Conservation (phyloP, 2,797 vertebrate genomes). For the Okamejei kenojei region DNA sequence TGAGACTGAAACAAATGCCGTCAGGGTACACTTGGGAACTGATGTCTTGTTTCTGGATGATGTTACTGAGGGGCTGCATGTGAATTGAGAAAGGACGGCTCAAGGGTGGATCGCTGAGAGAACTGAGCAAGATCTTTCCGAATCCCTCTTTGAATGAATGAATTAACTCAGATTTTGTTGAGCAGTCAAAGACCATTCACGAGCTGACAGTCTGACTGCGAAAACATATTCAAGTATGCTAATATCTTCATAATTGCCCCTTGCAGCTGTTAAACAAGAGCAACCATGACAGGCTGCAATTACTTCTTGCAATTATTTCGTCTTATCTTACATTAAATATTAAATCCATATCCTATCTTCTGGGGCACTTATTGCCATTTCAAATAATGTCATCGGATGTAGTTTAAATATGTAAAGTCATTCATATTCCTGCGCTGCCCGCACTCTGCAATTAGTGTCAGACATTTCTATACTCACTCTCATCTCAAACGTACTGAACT, state of each 20-base stretch:
- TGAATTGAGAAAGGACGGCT: background rate
- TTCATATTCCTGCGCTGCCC: background rate
- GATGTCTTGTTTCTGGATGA: background rate
- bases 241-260: background rate
- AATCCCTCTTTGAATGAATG: background rate
- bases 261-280: background rate
- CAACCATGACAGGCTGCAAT: background rate
- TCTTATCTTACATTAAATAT: conserved; percentile 19
- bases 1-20: background rate
- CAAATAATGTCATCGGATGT: background rate
- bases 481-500: background rate
- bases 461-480: background rate
- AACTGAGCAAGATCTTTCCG: background rate
- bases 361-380: background rate
- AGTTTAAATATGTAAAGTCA: background rate
- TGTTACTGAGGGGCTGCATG: background rate
- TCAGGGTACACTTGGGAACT: background rate
- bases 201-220: background rate
- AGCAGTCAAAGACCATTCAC: background rate
- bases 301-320: conserved; percentile 5
- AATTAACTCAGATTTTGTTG: background rate
- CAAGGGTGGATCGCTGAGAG: background rate
- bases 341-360: background rate
- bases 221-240: background rate
- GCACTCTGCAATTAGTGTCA: background rate